A percentile compares a stretch with the other conserved stretches of the same genome.
These are phyloP conservation scores for Gymnogyps californianus DNA, from an alignment of 2,113 vertebrate genomes.

Conservation along the genomic window DNA sequence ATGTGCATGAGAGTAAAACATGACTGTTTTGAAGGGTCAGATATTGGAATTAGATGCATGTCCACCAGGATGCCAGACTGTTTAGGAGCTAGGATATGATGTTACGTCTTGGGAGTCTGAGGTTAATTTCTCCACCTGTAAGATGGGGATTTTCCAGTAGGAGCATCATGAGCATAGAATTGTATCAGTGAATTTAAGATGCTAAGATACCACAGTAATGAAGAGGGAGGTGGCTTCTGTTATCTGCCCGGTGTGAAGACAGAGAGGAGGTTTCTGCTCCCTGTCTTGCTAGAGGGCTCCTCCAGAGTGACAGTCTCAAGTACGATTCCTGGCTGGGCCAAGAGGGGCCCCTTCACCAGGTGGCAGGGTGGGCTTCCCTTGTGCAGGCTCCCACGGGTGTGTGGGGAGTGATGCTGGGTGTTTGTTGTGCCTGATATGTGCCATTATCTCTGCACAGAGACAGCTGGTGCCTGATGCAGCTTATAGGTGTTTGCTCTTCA, in stretches of 20 bases:
- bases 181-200: neutral
- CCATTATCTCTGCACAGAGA: neutral
- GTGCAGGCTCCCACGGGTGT: neutral
- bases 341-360: neutral
- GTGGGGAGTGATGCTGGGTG: neutral
- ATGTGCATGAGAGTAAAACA: neutral
- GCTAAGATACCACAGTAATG: neutral
- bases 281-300: neutral
- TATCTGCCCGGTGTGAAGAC: neutral
- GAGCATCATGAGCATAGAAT: neutral
- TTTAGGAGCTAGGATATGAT: neutral
- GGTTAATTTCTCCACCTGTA: neutral
- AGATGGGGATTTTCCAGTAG: neutral
- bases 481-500: constrained; percentile 50
- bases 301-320: neutral
- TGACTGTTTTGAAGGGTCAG: neutral
- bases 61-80: neutral
- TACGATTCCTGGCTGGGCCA: neutral
- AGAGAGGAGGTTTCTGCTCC: neutral
- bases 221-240: neutral
- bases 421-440: neutral
- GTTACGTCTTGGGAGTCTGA: neutral
- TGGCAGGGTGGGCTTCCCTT: neutral
- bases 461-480: neutral
- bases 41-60: neutral